Evolutionary conservation across 2,888 invertebrate species (phyloP), one percentile per base, ranked within the genome.

Genomic region (Sclerodermus sp.): DNA sequence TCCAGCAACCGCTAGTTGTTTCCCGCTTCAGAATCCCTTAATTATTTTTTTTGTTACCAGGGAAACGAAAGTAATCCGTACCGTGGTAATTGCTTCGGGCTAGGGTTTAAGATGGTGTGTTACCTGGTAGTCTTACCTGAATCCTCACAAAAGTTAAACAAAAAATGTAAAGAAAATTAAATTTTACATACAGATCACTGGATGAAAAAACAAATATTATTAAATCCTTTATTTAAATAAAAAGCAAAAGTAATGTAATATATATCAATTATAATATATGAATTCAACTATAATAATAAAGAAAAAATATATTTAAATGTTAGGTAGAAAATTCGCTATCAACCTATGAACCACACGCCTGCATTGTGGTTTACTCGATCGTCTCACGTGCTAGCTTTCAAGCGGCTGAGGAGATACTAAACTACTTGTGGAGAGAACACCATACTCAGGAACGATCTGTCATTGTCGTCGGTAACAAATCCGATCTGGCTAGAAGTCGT

Each of bases 381-480:
- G 93, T 93, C 9, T 90, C 93, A 53, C 86, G 87, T 62, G 82
- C 86, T 36, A 92, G 93, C 10, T 94, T 95, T 79, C 86, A 87
- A 63, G 82, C 88, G 46, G 91, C 92, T 3, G 89, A 90, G 55
- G 93, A 94, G 73, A 87, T 92, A 49, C 83, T 96, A 48, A 89
- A 91, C 65, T 93, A 93, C 75, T 81, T 96, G 45, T 90, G 93
- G 81, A 82, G 90, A 55, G 90, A 91, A 71, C 89, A 89, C 71
- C 89, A 88, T 70, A 90, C 89, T 0, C 86, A 88, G 56, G 90
- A 93, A 45, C 87, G 91, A 70, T 89, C 91, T 4, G 90, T 92
- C 45, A 94, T 96, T 52, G 85, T 96, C 12, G 96, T 95, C 1
- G 96, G 92, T 38, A 96, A 96, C 75, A 96, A 96, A 75, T 91